Base-by-base conservation (phyloP, 2,113 vertebrate species). In the Gobio gobio region DNA sequence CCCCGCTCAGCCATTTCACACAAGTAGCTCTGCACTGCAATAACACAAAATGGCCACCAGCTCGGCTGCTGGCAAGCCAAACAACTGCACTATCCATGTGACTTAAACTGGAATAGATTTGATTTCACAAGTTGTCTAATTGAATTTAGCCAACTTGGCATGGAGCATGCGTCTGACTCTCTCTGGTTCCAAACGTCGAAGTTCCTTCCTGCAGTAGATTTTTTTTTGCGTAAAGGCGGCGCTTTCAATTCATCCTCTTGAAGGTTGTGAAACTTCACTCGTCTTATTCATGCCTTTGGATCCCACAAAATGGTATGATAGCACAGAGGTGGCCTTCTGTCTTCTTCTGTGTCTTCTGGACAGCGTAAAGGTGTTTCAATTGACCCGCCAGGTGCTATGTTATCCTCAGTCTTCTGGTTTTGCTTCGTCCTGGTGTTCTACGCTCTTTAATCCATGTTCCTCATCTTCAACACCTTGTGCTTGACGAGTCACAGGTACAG, bases 41-140 rank as follows among this genome's bases (percentile, higher is more conserved):
- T 83, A 83, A 82, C 85, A 83, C 85, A 89, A 90, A 90, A 90
- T 90, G 89, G 89, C 88, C 83, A 83, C 88, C 83, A 85, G 45
- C 56, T 83, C 18, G 5, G n/a, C 13, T 58, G 36, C 77, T 82
- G 84, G 61, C 59, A 40, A 73, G 20, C 78, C 14, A 73, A 43
- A 82, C 63, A 84, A 43, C 47, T 61, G 77, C 45, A 40, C 80
- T 63, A 40, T 85, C n/a, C 64, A 59, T 81, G 13, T 80, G 63
- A 87, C 13, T 20, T 43, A n/a, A 66, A 63, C n/a, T 40, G 6
- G 58, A 58, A 56, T 26, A 49, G 33, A 16, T 59, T 16, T 56
- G 18, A 22, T 33, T n/a, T 58, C 10, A 33, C 10, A 68, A 36
- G 75, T 14, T 7, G 14, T n/a, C 29, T 7, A 8, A 45, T 72